These are phyloP conservation scores for Alouatta palliata DNA, from an alignment of 2,113 vertebrate species.

Conservation along the genomic window DNA sequence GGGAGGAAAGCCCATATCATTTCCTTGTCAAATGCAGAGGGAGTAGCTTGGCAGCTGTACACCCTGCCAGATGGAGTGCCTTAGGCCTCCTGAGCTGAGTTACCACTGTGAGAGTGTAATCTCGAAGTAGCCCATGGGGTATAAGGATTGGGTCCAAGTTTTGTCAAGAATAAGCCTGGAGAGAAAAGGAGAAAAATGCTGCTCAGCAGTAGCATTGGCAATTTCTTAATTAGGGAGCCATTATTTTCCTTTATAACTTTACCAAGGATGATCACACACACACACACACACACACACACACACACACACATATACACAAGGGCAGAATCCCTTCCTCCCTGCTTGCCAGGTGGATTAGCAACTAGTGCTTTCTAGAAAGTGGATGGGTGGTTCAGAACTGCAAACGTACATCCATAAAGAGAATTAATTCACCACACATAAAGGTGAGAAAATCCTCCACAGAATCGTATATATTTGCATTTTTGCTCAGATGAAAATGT, in stretches of 20 bases:
- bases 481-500: constrained; percentile 4
- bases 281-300: too few relatives aligned
- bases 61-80: background rate
- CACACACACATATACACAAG: too few relatives aligned
- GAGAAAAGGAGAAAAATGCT: background rate
- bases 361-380: background rate
- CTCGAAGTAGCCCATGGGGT: background rate
- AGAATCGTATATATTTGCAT: background rate
- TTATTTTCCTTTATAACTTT: background rate
- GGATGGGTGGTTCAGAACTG: background rate
- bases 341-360: background rate
- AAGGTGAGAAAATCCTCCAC: background rate
- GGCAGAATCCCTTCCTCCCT: background rate
- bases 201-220: background rate
- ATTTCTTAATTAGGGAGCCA: background rate
- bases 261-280: background rate
- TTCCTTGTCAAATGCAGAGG: background rate
- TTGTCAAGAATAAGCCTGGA: background rate
- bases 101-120: background rate
- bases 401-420: background rate
- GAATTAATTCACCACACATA: background rate
- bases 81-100: background rate
- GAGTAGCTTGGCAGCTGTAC: background rate
- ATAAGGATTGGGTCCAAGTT: background rate
- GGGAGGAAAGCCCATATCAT: accelerated